Evolutionary conservation across 2,888 invertebrate genomes (phyloP).

Genomic region (Leptopilina syphax): DNA sequence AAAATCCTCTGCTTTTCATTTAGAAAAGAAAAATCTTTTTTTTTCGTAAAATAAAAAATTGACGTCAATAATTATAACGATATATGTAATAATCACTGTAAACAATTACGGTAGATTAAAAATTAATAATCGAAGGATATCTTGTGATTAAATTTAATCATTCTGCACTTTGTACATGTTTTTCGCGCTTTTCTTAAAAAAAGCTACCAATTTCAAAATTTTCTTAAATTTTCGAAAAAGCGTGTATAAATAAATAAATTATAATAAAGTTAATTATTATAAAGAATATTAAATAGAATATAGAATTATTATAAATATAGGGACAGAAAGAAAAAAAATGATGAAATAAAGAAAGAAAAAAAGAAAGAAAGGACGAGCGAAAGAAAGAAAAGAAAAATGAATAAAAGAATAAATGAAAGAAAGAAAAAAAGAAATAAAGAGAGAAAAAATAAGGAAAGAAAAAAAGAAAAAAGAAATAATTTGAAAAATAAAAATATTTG

Average conservation of each 20-base stretch:
- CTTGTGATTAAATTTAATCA: constrained; percentile 14
- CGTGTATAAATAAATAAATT: not conserved
- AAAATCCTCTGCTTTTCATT: no score
- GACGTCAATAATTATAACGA: not conserved
- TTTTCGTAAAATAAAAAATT: not conserved
- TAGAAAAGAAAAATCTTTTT: not conserved
- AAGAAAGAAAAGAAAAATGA: no score
- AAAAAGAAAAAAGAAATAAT: no score
- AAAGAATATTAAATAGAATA: no score
- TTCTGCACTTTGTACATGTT: constrained; percentile 15
- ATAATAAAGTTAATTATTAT: no score
- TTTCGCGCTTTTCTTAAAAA: not conserved
- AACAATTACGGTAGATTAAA: not conserved
- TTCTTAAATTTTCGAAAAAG: not conserved
- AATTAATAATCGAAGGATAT: constrained; percentile 27
- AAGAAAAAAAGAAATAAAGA: no score
- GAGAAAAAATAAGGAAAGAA: no score
- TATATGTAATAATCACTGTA: not conserved
- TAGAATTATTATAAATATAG: no score
- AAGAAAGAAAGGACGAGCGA: no score
- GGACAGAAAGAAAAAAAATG: no score
- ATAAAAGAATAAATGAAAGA: no score
- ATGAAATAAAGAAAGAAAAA: no score
- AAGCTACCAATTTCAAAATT: not conserved
- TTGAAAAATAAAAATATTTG: not conserved